Percentiles rank a stretch among this genome's conserved stretches.
These are phyloP conservation scores for Myotis yumanensis DNA, from an alignment of 2,113 vertebrate genomes.

Conservation along the genomic window DNA sequence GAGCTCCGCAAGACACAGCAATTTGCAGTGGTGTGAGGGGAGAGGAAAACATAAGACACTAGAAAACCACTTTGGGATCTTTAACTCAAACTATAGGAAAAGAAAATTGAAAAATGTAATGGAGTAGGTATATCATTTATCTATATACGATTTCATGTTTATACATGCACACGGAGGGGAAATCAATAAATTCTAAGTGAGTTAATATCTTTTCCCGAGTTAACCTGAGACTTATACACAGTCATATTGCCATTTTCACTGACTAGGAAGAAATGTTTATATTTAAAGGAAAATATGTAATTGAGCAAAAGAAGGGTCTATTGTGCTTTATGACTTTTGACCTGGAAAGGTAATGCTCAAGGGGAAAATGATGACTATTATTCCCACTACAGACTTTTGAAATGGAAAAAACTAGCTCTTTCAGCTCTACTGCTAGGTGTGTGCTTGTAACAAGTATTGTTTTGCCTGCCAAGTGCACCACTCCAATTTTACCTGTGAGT, in stretches of 20 bases:
- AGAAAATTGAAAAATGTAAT: not conserved
- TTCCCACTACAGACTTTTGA: not conserved
- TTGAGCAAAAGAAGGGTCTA: not conserved
- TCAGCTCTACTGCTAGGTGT: not conserved
- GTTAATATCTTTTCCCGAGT: not conserved
- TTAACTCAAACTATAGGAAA: slow-evolving; percentile 1
- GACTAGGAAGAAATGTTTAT: not conserved
- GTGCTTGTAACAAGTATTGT: not conserved
- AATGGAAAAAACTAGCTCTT: not conserved
- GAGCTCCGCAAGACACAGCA: not conserved
- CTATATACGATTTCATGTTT: not conserved
- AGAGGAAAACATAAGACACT: not conserved
- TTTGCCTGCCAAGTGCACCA: not conserved
- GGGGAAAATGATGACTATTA: not conserved
- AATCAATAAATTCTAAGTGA: slow-evolving; percentile 14
- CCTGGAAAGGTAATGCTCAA: not conserved
- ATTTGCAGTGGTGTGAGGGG: not conserved
- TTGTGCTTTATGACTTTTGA: not conserved
- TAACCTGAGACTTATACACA: not conserved
- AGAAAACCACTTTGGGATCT: not conserved
- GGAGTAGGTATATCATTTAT: not conserved
- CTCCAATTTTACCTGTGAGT: not conserved
- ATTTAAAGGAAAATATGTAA: slow-evolving; percentile 3
- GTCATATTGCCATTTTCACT: not conserved
- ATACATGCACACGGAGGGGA: not conserved